Percentiles rank a stretch among this genome's conserved stretches.
These are phyloP conservation scores for Argentina silus DNA, from an alignment of 2,797 vertebrate species.

Conservation along the genomic window DNA sequence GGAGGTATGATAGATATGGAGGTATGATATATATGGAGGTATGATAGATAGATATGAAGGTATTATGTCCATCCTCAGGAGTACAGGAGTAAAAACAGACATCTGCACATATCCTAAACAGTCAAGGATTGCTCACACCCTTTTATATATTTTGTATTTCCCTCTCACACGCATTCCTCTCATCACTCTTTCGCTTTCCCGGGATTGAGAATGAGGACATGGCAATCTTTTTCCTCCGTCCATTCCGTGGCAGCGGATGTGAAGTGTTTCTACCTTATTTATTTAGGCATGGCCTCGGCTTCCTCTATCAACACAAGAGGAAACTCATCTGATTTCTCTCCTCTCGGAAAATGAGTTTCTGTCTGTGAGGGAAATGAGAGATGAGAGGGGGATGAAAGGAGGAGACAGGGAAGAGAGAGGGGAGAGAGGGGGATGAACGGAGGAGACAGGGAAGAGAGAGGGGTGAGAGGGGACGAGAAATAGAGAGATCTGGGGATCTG, in stretches of 20 bases:
- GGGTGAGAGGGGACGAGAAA: not conserved
- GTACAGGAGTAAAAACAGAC: not conserved
- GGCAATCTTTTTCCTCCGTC: constrained; percentile 5
- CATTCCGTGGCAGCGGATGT: not conserved
- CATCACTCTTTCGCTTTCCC: constrained; percentile 1
- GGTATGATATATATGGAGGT: no score
- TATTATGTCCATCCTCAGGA: no score
- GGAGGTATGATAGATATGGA: no score
- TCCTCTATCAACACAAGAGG: constrained; percentile 8
- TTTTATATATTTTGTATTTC: not conserved
- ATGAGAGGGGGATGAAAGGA: constrained; percentile 3
- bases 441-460: not conserved
- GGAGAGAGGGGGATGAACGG: not conserved
- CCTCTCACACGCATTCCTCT: constrained; percentile 8
- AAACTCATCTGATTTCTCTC: constrained; percentile 14
- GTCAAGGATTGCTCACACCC: not conserved
- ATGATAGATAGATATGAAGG: no score
- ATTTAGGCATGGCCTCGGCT: constrained; percentile 18
- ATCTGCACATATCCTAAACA: not conserved
- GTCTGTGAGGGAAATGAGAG: constrained; percentile 4
- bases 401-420: not conserved
- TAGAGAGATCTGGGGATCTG: not conserved
- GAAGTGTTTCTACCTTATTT: constrained; percentile 8
- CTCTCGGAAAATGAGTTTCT: constrained; percentile 22
- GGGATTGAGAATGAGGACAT: not conserved